Conservation (phyloP, 92 coral and sea anemone species). For the Epizoanthus illoricatus region DNA sequence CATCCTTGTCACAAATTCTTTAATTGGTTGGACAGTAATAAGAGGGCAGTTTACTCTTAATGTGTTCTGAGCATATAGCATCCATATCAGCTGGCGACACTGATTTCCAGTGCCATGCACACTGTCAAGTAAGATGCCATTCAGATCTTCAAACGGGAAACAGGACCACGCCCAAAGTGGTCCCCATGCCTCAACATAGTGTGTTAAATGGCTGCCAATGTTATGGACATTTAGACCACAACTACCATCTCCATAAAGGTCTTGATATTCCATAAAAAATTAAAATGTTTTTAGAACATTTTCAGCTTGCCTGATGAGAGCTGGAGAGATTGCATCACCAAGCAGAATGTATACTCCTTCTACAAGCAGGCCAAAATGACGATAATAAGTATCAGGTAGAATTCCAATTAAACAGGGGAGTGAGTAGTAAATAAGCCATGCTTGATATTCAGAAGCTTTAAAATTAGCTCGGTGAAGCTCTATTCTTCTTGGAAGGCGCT, state of each 20-base stretch:
- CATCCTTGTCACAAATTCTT: slow-evolving; percentile 29
- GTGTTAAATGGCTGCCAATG: slow-evolving; percentile 34
- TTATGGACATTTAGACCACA: slow-evolving; percentile 51
- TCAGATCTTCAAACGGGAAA: slow-evolving; percentile 48
- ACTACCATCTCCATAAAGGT: slow-evolving; percentile 41
- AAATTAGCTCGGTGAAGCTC: slow-evolving; percentile 46
- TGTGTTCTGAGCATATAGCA: slow-evolving; percentile 39
- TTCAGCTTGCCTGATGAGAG: slow-evolving; percentile 31
- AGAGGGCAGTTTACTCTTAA: slow-evolving; percentile 23
- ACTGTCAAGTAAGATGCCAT: slow-evolving; percentile 39
- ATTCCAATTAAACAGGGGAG: slow-evolving; percentile 57
- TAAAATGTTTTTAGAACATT: slow-evolving; percentile 32
- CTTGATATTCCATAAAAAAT: slow-evolving; percentile 44
- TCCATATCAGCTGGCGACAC: slow-evolving; percentile 37
- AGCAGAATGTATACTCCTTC: slow-evolving; percentile 59
- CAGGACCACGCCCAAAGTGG: slow-evolving; percentile 60
- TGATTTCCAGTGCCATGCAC: slow-evolving; percentile 56
- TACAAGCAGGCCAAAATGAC: slow-evolving; percentile 58
- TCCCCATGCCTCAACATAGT: slow-evolving; percentile 42
- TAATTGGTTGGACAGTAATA: slow-evolving; percentile 15
- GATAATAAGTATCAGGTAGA: slow-evolving; percentile 47
- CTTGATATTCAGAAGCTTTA: slow-evolving; percentile 64
- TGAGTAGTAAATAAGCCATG: slow-evolving; percentile 60
- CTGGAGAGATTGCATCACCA: slow-evolving; percentile 47
- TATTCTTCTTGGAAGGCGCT: slow-evolving; percentile 48